Percentiles rank a stretch among this genome's conserved stretches.
Evolutionary conservation across 2,888 invertebrate species (phyloP).

Genomic region (Zele albiditarsus): DNA sequence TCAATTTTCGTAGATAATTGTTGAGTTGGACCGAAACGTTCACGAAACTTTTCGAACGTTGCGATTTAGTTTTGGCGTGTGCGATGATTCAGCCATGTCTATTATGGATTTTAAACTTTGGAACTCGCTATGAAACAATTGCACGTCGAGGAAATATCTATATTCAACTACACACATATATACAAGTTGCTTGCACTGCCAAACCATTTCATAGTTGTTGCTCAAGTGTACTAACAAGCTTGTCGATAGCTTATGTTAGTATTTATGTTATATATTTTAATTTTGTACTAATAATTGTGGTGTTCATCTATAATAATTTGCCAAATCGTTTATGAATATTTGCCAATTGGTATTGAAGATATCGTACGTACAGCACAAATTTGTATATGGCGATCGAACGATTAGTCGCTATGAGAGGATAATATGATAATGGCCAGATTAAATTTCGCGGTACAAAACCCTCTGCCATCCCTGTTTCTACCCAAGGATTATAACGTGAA

Average conservation of each 20-base stretch:
- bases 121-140: background rate
- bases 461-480: constrained; percentile 22
- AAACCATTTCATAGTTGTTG: constrained; percentile 2
- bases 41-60: background rate
- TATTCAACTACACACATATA: background rate
- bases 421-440: constrained; percentile 63
- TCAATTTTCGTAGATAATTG: background rate
- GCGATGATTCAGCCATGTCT: background rate
- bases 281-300: background rate
- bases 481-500: constrained; percentile 48
- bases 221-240: constrained; percentile 12
- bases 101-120: background rate
- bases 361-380: constrained; percentile 13
- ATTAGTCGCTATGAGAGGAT: constrained; percentile 58
- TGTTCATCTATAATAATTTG: constrained; percentile 12
- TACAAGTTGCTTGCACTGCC: background rate
- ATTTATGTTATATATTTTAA: background rate
- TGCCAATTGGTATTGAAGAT: constrained; percentile 30
- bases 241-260: background rate
- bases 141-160: background rate
- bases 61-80: background rate
- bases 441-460: constrained; percentile 61
- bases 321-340: constrained; percentile 18
- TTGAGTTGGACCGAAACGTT: background rate
- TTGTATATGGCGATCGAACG: constrained; percentile 59